phyloP scores from a whole-genome alignment of 2,113 vertebrate species.

The Gasterosteus nipponicus region DNA sequence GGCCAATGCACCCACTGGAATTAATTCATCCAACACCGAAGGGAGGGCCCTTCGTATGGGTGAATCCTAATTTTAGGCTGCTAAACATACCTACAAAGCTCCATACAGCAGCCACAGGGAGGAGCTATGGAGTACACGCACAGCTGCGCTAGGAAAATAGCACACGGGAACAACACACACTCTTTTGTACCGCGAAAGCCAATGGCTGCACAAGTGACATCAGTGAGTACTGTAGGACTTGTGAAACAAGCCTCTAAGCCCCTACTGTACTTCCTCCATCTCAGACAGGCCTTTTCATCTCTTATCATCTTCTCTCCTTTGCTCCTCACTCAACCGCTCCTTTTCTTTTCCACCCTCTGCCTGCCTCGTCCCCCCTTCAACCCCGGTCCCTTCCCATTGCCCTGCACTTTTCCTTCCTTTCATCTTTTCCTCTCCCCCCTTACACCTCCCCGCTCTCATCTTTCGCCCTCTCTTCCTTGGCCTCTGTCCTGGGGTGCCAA shows the following conservation, averaged over 20 bases:
- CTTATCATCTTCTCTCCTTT: slow-evolving; percentile 68
- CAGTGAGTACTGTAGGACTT: slow-evolving; percentile 68
- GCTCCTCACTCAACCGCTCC: slow-evolving; percentile 62
- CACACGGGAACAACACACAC: slow-evolving; percentile 41
- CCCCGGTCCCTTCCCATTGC: slow-evolving; percentile 56
- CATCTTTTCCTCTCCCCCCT: slow-evolving; percentile 53
- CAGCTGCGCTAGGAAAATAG: slow-evolving; percentile 24
- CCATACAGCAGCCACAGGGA: slow-evolving; percentile 63
- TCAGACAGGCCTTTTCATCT: slow-evolving; percentile 75
- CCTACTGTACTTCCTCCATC: slow-evolving; percentile 75
- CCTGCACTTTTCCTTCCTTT: slow-evolving; percentile 66
- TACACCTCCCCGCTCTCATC: slow-evolving; percentile 67
- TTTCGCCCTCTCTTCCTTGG: slow-evolving; percentile 63
- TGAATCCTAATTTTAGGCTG: slow-evolving; percentile 24
- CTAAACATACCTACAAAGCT: slow-evolving; percentile 30
- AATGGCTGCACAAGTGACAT: slow-evolving; percentile 71
- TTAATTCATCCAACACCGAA: slow-evolving; percentile 62
- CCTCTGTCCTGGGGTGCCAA: slow-evolving; percentile 74
- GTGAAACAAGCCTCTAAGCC: slow-evolving; percentile 71
- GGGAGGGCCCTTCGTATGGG: slow-evolving; percentile 4
- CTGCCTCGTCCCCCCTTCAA: slow-evolving; percentile 56
- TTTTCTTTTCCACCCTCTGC: slow-evolving; percentile 61
- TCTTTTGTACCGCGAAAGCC: slow-evolving; percentile 67
- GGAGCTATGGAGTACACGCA: slow-evolving; percentile 65
- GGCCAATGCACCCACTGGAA: slow-evolving; percentile 42